Percentiles rank a stretch among this genome's conserved stretches.
Evolutionary conservation across 1,140 invertebrate genomes (phyloP).

Genomic region (Bombus sylvicola): DNA sequence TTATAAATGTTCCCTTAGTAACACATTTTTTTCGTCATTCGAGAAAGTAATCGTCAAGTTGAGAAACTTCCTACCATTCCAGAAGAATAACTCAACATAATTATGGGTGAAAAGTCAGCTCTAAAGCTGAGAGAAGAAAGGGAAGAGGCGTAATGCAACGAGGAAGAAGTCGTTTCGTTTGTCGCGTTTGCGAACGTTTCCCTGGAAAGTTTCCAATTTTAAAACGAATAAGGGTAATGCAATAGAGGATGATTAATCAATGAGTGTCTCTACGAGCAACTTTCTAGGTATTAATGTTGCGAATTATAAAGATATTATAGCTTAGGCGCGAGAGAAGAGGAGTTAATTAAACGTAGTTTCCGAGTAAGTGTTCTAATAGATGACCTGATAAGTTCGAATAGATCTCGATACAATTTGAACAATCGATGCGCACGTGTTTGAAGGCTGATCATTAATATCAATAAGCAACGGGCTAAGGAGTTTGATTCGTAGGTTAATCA

Average conservation of each 20-base stretch:
- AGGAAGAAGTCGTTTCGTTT: not conserved
- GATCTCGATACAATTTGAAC: not conserved
- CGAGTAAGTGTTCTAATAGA: not conserved
- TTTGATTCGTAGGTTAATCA: conserved; percentile 49
- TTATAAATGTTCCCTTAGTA: not conserved
- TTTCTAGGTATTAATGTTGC: not conserved
- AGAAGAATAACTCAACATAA: not conserved
- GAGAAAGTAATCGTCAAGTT: conserved; percentile 3
- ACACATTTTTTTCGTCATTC: too few relatives aligned
- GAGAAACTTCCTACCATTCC: not conserved
- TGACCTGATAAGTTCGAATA: not conserved
- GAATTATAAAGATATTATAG: not conserved
- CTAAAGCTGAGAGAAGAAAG: not conserved
- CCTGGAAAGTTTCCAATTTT: conserved; percentile 25
- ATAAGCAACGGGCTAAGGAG: conserved; percentile 30
- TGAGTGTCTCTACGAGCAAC: not conserved
- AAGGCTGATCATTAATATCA: too few relatives aligned
- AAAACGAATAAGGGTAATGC: not conserved
- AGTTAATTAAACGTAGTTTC: not conserved
- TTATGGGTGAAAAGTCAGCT: not conserved
- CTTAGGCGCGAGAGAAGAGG: too few relatives aligned
- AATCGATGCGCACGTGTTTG: conserved; percentile 26
- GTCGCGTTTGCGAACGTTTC: not conserved
- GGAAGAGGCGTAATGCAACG: not conserved
- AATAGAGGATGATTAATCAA: conserved; percentile 33